Evolutionary conservation across 2,888 invertebrate species (phyloP), one percentile per base, ranked within the genome.

Genomic region (Diplolepis rosae): DNA sequence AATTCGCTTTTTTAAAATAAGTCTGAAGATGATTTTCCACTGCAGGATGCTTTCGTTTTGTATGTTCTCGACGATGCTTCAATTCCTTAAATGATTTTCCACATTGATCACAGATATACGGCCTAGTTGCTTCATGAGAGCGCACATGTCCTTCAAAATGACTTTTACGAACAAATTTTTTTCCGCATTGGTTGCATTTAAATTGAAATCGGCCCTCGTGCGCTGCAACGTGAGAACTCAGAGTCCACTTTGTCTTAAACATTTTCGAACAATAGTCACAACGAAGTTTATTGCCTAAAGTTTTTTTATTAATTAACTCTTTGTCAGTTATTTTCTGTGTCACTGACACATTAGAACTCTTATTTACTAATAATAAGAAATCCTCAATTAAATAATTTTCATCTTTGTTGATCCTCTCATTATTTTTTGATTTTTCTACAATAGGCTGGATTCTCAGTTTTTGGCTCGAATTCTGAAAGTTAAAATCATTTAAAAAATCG

Each of bases 71-170:
- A 42, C 87, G 85, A 73, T 89, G 88, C 66, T 89, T 89, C 7
- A 86, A 72, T 71, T 89, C 87, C 69, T 89, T 88, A 73, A 88
- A 89, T 1, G 87, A 85, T 73, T 87, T 85, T 9, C 88, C 88
- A 56, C 89, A 89, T 32, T 85, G 84, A 24, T 89, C 86, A 74
- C 89, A 89, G 1, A 85, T 83, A 68, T 85, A 89, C 0, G 89
- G 89, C 11, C 89, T 77, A 0, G 87, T 84, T 1, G 87, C 86
- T 42, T 89, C 87, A 69, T 89, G 89, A 0, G 88, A 86, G 6
- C 88, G 82, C 13, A 88, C 82, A 68, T 89, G 89, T 0, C 89
- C 85, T 67, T 89, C 88, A 65, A 88, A 89, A 65, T 89, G 89
- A 24, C 88, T 89, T 69, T 89, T 89, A 1, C 89, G 78, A 0